Evolutionary conservation across 2,888 invertebrate species (phyloP), one percentile per base, ranked within the genome.

Genomic region (Charanyca ferruginea): DNA sequence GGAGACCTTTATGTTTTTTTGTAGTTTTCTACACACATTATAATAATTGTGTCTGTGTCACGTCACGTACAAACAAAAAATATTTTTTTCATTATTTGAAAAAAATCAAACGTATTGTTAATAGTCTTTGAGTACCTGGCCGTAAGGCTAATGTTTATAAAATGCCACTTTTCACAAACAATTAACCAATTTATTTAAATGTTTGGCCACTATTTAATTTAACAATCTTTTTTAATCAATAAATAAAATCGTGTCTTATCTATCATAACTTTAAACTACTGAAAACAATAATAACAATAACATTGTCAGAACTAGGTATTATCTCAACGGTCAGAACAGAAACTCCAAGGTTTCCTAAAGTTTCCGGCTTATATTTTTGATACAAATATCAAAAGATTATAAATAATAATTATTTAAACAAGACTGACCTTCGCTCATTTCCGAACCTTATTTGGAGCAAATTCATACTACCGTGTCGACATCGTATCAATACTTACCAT

Each of bases 341-440:
- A 23, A 18, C 7, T 38, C 8, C 71, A 76, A 76, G 77, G 77
- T 45, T 61, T 59, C n/a, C n/a, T 48, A 38, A 35, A 22, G 32
- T 64, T 75, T 75, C 74, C 74, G 77, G 61, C 42, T 70, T 51
- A 38, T 5, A 32, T 22, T 59, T 73, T 58, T 62, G 62, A 74
- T 72, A 66, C 51, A 59, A n/a, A n/a, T 35, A 76, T 76, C 51
- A 59, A 7, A 63, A 68, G 28, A 23, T 59, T 59, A 52, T 75
- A 66, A 71, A 76, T 66, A 48, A 52, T 72, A n/a, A n/a, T n/a
- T n/a, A 52, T 59, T 62, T 53, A 59, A 59, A 71, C 48, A 53
- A 70, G 44, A 76, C 41, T n/a, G 54, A 3, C 74, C 74, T 75
- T 76, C 71, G 45, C 4, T 58, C 11, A 45, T 54, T 51, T 52